These are phyloP conservation scores for Gortyna flavago DNA, from an alignment of 2,888 invertebrate genomes.

Conservation along the genomic window DNA sequence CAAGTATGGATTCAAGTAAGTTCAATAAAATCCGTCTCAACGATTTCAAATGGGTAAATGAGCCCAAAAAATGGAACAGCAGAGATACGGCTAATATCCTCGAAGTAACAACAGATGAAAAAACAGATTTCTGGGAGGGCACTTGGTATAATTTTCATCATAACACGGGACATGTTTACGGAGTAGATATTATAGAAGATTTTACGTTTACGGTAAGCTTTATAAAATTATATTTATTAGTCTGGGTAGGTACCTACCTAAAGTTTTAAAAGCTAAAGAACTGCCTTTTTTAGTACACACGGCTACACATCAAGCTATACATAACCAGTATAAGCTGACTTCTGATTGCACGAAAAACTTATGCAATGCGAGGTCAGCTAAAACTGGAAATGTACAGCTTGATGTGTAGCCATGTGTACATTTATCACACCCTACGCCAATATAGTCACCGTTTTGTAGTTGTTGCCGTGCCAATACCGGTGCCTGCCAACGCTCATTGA, in stretches of 20 bases:
- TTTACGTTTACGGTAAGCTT: slow-evolving; percentile 78
- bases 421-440: slow-evolving; percentile 10
- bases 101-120: slow-evolving; percentile 76
- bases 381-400: too few species aligned
- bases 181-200: slow-evolving; percentile 75
- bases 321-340: too few species aligned
- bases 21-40: slow-evolving; percentile 49
- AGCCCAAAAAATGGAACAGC: slow-evolving; percentile 77
- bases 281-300: too few species aligned
- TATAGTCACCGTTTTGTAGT: not conserved
- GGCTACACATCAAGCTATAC: too few species aligned
- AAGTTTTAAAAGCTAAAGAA: not conserved
- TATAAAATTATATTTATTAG: not conserved
- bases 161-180: slow-evolving; percentile 81
- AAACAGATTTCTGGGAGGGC: slow-evolving; percentile 83
- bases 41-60: slow-evolving; percentile 81
- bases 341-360: too few species aligned
- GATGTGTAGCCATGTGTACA: too few species aligned
- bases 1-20: slow-evolving; percentile 54
- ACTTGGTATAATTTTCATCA: slow-evolving; percentile 80
- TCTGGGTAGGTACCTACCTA: too few species aligned
- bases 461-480: too few species aligned
- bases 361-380: too few species aligned
- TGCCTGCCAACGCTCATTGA: not conserved
- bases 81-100: slow-evolving; percentile 64